Conservation (phyloP, 1,140 invertebrate genomes). For the Oscheius sp. region DNA sequence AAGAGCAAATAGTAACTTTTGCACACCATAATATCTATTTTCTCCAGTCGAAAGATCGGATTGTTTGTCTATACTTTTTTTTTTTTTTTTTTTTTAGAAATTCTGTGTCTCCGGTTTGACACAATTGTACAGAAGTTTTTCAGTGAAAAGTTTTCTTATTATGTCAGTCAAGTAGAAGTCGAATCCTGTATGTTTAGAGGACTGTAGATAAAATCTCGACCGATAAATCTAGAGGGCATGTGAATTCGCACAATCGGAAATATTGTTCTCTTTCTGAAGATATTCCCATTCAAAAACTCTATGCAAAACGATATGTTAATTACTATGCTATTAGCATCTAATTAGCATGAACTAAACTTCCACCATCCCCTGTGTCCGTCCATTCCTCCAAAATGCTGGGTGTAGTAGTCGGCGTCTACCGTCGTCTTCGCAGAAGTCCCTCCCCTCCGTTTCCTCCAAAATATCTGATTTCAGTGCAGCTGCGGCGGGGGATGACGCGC, state of each 20-base stretch:
- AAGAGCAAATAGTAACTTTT: no score
- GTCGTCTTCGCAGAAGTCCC: not conserved
- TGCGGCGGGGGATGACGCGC: slow-evolving; percentile 14
- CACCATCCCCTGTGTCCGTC: not conserved
- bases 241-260: not conserved
- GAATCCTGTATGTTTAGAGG: no score
- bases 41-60: no score
- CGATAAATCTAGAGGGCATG: no score
- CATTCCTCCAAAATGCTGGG: not conserved
- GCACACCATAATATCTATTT: no score
- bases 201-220: no score
- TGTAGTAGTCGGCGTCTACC: not conserved
- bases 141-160: no score
- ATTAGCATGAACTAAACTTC: not conserved
- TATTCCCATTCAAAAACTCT: not conserved
- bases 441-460: not conserved
- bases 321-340: not conserved
- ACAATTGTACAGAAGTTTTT: no score
- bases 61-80: no score
- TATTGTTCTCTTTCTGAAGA: not conserved
- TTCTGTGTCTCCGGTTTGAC: no score
- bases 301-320: not conserved
- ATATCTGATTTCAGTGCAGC: not conserved
- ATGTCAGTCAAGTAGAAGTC: no score
- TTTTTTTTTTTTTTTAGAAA: no score